Conservation (phyloP, 2,113 vertebrate species). For the Bagarius yarrelli region DNA sequence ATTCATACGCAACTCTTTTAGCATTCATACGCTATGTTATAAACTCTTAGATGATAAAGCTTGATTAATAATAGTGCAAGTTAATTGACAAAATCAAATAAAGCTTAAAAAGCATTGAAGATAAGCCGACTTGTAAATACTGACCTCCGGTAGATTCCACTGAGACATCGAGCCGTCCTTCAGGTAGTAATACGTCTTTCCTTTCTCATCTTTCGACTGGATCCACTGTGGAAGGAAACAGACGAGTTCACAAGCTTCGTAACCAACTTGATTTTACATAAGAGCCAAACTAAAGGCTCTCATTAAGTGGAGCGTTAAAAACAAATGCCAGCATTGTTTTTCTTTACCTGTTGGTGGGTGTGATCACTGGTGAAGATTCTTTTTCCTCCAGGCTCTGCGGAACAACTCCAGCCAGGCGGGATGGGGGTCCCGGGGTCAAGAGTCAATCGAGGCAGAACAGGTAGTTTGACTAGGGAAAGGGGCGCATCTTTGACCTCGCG, state of each 20-base stretch:
- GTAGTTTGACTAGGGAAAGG: constrained; percentile 31
- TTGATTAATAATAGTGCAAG: neutral
- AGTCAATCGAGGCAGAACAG: constrained; percentile 57
- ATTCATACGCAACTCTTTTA: neutral
- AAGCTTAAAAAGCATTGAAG: neutral
- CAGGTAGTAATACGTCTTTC: constrained; percentile 67
- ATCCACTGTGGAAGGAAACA: constrained; percentile 62
- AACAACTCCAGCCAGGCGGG: constrained; percentile 63
- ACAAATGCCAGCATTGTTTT: neutral
- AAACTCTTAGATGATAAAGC: neutral
- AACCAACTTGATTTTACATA: neutral
- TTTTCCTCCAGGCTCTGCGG: constrained; percentile 56
- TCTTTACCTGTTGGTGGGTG: constrained; percentile 65
- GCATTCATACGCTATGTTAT: neutral
- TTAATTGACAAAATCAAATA: neutral
- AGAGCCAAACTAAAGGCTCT: no score
- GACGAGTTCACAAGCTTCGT: neutral
- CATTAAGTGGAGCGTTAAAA: neutral
- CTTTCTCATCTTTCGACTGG: constrained; percentile 61
- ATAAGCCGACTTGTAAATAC: neutral
- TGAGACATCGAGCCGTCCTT: constrained; percentile 58
- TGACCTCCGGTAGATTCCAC: constrained; percentile 71
- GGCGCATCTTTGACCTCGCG: constrained; percentile 45
- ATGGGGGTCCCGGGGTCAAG: constrained; percentile 23
- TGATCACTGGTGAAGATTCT: constrained; percentile 61